Evolutionary conservation across 2,888 invertebrate species (phyloP).

Genomic region (Standfussiana lucernea): DNA sequence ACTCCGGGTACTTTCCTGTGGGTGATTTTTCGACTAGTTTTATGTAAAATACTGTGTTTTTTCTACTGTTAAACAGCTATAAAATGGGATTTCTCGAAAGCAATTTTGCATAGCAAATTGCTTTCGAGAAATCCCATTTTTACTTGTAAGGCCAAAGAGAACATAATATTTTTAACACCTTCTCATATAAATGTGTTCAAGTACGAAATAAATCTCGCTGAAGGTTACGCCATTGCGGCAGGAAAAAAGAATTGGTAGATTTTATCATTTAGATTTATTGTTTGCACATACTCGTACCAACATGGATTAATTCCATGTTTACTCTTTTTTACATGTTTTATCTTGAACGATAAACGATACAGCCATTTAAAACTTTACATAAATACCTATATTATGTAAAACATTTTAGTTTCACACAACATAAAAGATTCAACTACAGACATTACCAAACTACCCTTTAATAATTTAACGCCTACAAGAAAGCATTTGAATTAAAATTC

Average conservation of each 20-base stretch:
- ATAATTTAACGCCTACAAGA: constrained; percentile 75
- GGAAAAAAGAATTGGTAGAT: constrained; percentile 60
- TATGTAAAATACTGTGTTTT: neutral
- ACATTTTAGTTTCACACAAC: constrained; percentile 29
- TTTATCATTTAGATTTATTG: constrained; percentile 62
- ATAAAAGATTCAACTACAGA: constrained; percentile 34
- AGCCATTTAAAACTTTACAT: constrained; percentile 43
- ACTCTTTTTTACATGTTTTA: constrained; percentile 46
- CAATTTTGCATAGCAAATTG: neutral
- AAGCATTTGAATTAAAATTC: constrained; percentile 76
- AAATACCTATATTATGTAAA: constrained; percentile 36
- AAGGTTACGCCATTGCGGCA: constrained; percentile 41
- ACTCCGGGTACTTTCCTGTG: neutral
- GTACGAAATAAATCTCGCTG: constrained; percentile 50
- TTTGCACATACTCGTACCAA: constrained; percentile 52
- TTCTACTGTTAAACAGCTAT: neutral
- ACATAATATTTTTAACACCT: constrained; percentile 42
- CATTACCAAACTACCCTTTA: constrained; percentile 53
- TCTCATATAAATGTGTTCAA: constrained; percentile 40
- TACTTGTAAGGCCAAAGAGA: constrained; percentile 9
- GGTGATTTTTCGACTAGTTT: neutral
- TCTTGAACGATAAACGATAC: constrained; percentile 50
- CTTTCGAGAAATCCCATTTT: neutral
- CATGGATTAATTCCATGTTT: constrained; percentile 62
- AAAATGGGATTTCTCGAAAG: too few species aligned